phyloP scores from a whole-genome alignment of 2,888 invertebrate species.

The Lycaena phlaeas region DNA sequence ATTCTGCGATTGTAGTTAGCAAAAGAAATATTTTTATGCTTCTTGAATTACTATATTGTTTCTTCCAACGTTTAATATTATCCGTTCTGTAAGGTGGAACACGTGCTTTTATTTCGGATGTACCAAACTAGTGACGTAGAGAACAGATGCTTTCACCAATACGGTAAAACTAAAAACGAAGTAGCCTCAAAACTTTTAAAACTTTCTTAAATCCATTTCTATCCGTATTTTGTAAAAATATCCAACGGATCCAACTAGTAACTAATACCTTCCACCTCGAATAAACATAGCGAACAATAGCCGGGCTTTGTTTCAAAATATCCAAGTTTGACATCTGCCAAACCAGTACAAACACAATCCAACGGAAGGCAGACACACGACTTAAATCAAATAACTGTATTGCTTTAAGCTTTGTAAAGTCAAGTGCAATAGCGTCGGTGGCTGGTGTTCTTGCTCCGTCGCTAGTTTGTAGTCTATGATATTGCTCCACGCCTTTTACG shows the following conservation, averaged over 20 bases:
- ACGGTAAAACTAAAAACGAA: constrained; percentile 6
- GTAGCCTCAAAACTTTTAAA: constrained; percentile 8
- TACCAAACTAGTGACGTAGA: background rate
- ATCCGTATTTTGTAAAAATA: constrained; percentile 13
- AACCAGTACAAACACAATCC: constrained; percentile 70
- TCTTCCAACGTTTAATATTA: constrained; percentile 4
- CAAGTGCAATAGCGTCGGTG: constrained; percentile 69
- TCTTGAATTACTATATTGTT: constrained; percentile 3
- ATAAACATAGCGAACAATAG: constrained; percentile 57
- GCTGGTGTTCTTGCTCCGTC: constrained; percentile 64
- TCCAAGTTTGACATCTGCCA: constrained; percentile 72
- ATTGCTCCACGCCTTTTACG: constrained; percentile 71
- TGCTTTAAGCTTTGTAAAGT: constrained; percentile 72
- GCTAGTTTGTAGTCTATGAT: constrained; percentile 68
- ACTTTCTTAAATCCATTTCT: constrained; percentile 9
- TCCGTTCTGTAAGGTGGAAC: background rate
- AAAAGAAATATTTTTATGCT: constrained; percentile 18
- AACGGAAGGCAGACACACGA: constrained; percentile 63
- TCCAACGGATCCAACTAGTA: constrained; percentile 19
- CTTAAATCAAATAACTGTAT: constrained; percentile 74
- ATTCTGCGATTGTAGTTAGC: constrained; percentile 17
- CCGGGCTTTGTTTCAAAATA: constrained; percentile 64
- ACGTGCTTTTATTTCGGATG: constrained; percentile 6
- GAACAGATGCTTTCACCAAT: constrained; percentile 1
- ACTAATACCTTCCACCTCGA: constrained; percentile 46